A percentile compares a stretch with the other conserved stretches of the same genome.
These are phyloP conservation scores for Anastrepha ludens DNA, from an alignment of 1,140 invertebrate genomes.

Conservation along the genomic window DNA sequence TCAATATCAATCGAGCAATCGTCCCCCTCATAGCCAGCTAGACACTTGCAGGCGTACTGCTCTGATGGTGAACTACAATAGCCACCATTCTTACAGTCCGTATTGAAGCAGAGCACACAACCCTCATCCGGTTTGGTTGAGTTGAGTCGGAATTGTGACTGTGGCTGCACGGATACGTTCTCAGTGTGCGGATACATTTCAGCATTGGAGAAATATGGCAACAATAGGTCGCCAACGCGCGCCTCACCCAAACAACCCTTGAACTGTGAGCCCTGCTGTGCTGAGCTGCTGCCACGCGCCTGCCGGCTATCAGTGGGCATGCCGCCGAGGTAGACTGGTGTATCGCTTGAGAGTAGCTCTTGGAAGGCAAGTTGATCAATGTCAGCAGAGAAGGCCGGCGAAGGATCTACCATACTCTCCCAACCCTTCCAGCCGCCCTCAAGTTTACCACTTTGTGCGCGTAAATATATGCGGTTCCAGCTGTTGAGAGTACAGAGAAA, in stretches of 20 bases:
- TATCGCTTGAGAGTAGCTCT: conserved; percentile 67
- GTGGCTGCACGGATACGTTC: conserved; percentile 68
- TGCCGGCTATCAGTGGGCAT: conserved; percentile 66
- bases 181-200: conserved; percentile 80
- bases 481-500: conserved; percentile 65
- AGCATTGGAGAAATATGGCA: conserved; percentile 90
- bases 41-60: conserved; percentile 90
- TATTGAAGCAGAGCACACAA: conserved; percentile 88
- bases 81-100: conserved; percentile 90
- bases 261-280: conserved; percentile 76
- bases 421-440: conserved; percentile 75
- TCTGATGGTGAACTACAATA: conserved; percentile 84
- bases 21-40: conserved; percentile 84
- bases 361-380: conserved; percentile 70
- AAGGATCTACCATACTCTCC: conserved; percentile 70
- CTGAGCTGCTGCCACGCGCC: conserved; percentile 68
- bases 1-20: conserved; percentile 87
- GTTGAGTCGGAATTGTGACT: conserved; percentile 70
- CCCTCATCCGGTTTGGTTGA: conserved; percentile 77
- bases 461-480: conserved; percentile 81
- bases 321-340: conserved; percentile 70
- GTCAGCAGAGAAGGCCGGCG: conserved; percentile 67
- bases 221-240: conserved; percentile 86
- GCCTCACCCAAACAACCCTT: conserved; percentile 95
- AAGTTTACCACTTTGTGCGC: conserved; percentile 75